Base-by-base conservation (phyloP, 2,113 vertebrate species). In the Nothoprocta pentlandii region DNA sequence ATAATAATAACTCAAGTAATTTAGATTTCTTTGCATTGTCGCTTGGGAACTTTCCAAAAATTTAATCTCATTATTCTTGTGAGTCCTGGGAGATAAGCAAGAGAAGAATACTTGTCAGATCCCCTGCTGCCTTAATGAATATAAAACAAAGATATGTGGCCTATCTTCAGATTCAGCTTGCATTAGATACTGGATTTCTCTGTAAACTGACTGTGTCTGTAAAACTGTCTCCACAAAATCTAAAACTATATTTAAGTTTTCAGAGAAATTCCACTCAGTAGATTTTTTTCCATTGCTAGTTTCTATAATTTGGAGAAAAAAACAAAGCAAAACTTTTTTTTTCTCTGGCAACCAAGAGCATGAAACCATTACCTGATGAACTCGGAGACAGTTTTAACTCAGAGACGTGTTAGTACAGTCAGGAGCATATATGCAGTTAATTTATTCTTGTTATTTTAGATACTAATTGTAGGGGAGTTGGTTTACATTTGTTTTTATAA, bases 51-150 rank as follows among this genome's bases (percentile, higher is more conserved):
- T 68, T 89, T 93, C 82, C 80, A 89, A 75, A 95, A 93, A 87
- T 96, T 88, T 87, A 79, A 78, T 92, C 85, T 85, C 63, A 44
- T 95, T 96, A 89, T 94, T 94, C 76, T 76, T 56, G 16, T 74
- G 49, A 94, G 83, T 66, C 58, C 56, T 86, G 58, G 46, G 30
- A 91, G 87, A 89, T 92, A 93, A 95, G 62, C 61, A 83, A 47
- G 22, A 39, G 47, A 80, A 86, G 34, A 95, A 87, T 91, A n/a
- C 54, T 89, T 91, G 77, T 95, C 79, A 93, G 86, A 76, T 71
- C 80, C n/a, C 54, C 53, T 49, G 47, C 47, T 85, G 71, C 75
- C 61, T 96, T 95, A 93, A 80, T 53, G 77, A 85, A 30, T 93
- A 22, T 76, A 86, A 95, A 88, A 73, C 80, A 93, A 93, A 85